Evolutionary conservation across 2,113 vertebrate genomes (phyloP).

Genomic region (Notothenia rossii): DNA sequence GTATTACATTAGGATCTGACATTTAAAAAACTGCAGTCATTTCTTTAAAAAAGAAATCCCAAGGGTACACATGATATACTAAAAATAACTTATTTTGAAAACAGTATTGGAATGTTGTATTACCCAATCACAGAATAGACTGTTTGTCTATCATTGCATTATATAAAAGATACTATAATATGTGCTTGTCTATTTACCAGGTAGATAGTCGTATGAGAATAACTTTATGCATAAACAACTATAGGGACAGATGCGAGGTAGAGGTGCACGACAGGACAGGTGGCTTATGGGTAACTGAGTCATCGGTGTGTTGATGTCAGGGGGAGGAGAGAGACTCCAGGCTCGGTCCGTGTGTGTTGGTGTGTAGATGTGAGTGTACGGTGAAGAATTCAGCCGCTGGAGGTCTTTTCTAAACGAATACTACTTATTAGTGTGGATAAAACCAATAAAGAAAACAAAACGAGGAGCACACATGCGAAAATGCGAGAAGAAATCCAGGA

Average conservation of each 20-base stretch:
- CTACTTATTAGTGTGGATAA: background rate
- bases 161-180: background rate
- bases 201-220: background rate
- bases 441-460: background rate
- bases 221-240: too few species aligned
- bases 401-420: conserved; percentile 40
- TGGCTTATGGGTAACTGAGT: too few species aligned
- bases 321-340: conserved; percentile 62
- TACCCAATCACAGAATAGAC: background rate
- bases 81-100: background rate
- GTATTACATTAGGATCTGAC: background rate
- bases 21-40: too few species aligned
- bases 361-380: conserved; percentile 53
- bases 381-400: conserved; percentile 46
- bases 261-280: too few species aligned
- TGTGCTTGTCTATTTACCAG: too few species aligned
- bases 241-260: too few species aligned
- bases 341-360: conserved; percentile 36
- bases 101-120: background rate
- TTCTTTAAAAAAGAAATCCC: background rate
- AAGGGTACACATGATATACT: background rate
- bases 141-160: background rate
- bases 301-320: conserved; percentile 62
- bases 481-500: conserved; percentile 68
- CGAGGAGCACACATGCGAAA: conserved; percentile 43